These are phyloP conservation scores for Amblyopsis hoosieri DNA, from an alignment of 2,797 vertebrate genomes.

Conservation along the genomic window DNA sequence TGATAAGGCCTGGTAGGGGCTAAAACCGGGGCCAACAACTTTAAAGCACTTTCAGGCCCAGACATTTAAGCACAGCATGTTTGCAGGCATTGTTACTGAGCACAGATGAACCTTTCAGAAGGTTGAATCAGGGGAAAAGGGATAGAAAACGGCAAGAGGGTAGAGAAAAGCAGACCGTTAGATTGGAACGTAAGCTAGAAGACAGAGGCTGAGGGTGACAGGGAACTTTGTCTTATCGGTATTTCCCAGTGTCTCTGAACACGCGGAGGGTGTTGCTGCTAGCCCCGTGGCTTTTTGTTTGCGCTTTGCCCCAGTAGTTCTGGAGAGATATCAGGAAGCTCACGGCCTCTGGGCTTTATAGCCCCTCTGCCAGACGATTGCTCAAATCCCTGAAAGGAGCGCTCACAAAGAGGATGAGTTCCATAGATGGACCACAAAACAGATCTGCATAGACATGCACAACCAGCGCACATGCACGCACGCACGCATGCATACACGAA, in stretches of 20 bases:
- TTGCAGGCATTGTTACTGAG: constrained; percentile 51
- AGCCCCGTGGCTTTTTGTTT: constrained; percentile 42
- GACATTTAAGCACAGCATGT: constrained; percentile 24
- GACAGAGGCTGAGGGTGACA: constrained; percentile 20
- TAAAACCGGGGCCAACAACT: constrained; percentile 21
- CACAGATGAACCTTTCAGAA: constrained; percentile 24
- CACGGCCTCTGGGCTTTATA: constrained; percentile 43
- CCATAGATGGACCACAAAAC: constrained; percentile 6
- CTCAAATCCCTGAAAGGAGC: constrained; percentile 61
- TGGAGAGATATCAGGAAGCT: constrained; percentile 53
- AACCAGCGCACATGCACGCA: background rate
- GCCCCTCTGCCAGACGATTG: constrained; percentile 50
- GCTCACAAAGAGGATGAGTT: constrained; percentile 43
- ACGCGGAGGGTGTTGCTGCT: constrained; percentile 9
- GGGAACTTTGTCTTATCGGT: constrained; percentile 50
- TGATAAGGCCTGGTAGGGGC: constrained; percentile 33
- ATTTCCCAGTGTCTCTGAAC: constrained; percentile 41
- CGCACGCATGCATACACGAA: constrained; percentile 2
- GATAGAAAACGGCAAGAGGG: constrained; percentile 23
- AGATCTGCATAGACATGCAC: background rate
- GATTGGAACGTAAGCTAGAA: constrained; percentile 2
- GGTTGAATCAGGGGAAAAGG: constrained; percentile 44
- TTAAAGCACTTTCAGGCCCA: constrained; percentile 43
- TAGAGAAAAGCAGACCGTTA: constrained; percentile 18
- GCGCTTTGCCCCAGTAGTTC: constrained; percentile 39